These are phyloP conservation scores for Lycorma delicatula DNA, from an alignment of 1,140 invertebrate species.

Conservation along the genomic window DNA sequence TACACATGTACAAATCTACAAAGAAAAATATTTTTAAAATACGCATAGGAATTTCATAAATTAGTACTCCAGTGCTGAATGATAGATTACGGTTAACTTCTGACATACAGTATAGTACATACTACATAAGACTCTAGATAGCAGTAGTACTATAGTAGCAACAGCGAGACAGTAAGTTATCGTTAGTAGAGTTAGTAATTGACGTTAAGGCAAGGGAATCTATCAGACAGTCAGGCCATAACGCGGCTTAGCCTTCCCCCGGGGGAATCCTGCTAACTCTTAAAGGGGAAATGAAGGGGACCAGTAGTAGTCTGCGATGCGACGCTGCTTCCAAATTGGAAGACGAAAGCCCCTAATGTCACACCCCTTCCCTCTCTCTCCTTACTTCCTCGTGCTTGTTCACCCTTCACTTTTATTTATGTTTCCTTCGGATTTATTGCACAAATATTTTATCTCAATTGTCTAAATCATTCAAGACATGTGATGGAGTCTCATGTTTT, in stretches of 20 bases:
- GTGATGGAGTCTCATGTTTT: background rate
- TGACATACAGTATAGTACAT: too few relatives aligned
- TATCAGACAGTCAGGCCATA: constrained; percentile 4
- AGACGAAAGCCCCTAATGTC: background rate
- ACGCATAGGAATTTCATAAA: too few relatives aligned
- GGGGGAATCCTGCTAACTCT: too few relatives aligned
- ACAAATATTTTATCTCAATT: constrained; percentile 4
- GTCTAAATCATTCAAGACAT: constrained; percentile 1
- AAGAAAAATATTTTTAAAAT: too few relatives aligned
- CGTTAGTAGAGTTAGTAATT: constrained; percentile 3
- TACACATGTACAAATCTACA: too few relatives aligned
- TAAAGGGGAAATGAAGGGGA: too few relatives aligned
- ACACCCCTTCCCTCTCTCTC: background rate
- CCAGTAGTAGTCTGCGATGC: too few relatives aligned
- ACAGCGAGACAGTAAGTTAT: background rate
- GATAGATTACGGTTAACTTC: too few relatives aligned
- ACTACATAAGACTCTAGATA: too few relatives aligned
- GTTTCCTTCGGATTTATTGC: constrained; percentile 4
- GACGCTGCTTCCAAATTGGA: constrained; percentile 1
- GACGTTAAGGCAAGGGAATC: background rate
- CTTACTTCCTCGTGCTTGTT: background rate
- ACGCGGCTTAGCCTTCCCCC: constrained; percentile 3
- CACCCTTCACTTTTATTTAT: constrained; percentile 1
- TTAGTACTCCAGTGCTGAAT: too few relatives aligned
- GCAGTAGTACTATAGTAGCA: too few relatives aligned